Conservation (phyloP, 2,113 vertebrate species). For the Daubentonia madagascariensis region DNA sequence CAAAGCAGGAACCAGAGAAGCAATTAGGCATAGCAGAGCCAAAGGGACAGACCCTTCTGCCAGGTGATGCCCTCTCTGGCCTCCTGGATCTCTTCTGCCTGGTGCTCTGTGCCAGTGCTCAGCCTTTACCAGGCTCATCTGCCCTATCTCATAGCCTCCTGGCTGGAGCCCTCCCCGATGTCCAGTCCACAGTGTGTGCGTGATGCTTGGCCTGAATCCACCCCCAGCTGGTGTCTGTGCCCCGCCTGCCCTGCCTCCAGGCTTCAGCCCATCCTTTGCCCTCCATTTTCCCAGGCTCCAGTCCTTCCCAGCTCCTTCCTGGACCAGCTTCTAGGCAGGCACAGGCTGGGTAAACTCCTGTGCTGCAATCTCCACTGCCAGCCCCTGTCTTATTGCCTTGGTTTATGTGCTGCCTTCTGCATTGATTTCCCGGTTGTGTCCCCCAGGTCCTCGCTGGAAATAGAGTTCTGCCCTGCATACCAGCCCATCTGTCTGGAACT, state of each 20-base stretch:
- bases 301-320: neutral
- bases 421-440: neutral
- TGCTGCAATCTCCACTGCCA: neutral
- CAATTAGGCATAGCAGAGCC: neutral
- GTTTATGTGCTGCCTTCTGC: neutral
- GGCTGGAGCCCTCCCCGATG: neutral
- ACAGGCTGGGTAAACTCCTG: neutral
- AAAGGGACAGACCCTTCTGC: neutral
- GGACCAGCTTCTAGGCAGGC: neutral
- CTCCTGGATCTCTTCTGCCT: neutral
- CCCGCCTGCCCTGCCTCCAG: neutral
- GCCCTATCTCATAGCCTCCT: neutral
- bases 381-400: neutral
- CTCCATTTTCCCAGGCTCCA: neutral
- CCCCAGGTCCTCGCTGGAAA: neutral
- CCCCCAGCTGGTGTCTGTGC: neutral
- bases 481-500: conserved; percentile 41
- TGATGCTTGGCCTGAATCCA: neutral
- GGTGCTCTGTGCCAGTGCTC: neutral
- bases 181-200: neutral
- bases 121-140: neutral
- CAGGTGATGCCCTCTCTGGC: neutral
- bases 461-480: neutral
- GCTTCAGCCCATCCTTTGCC: neutral
- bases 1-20: neutral